Evolutionary conservation across 1,140 invertebrate species (phyloP).

Genomic region (Conopomorpha cramerella): DNA sequence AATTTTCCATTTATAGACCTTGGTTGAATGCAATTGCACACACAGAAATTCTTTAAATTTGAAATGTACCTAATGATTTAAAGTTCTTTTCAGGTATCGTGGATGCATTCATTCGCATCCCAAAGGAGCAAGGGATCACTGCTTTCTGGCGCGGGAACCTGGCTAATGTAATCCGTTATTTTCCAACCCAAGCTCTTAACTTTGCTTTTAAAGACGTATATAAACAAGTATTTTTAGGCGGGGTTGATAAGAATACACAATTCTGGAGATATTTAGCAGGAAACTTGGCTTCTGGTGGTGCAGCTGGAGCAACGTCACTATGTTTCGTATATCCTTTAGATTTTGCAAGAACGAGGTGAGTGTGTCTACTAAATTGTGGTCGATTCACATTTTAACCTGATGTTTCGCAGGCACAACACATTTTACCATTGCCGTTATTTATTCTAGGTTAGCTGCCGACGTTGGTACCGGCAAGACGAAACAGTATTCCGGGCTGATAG

Average conservation of each 20-base stretch:
- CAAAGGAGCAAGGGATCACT: slow-evolving; percentile 81
- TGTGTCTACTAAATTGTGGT: too few relatives aligned
- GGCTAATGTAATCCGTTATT: slow-evolving; percentile 91
- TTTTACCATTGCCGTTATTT: slow-evolving; percentile 6
- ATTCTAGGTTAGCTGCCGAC: slow-evolving; percentile 76
- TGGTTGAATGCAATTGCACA: too few relatives aligned
- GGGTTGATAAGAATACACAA: slow-evolving; percentile 87
- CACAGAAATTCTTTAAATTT: too few relatives aligned
- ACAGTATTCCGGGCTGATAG: slow-evolving; percentile 81
- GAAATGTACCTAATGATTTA: too few relatives aligned
- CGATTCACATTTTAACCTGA: too few relatives aligned
- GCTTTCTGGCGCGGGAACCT: slow-evolving; percentile 94
- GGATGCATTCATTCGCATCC: slow-evolving; percentile 85
- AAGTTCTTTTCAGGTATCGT: slow-evolving; percentile 70
- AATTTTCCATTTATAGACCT: not conserved
- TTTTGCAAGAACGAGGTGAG: slow-evolving; percentile 88
- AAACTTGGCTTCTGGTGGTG: slow-evolving; percentile 91
- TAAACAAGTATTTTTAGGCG: slow-evolving; percentile 82
- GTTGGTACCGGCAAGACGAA: slow-evolving; percentile 79
- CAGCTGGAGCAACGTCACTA: slow-evolving; percentile 91
- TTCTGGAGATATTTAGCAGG: slow-evolving; percentile 84
- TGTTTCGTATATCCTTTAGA: slow-evolving; percentile 96
- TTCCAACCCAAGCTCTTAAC: slow-evolving; percentile 95
- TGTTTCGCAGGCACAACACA: not conserved
- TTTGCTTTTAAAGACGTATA: slow-evolving; percentile 95